A percentile compares a stretch with the other conserved stretches of the same genome.
Conservation (phyloP, 2,113 vertebrate genomes). For the Turdus rufiventris region DNA sequence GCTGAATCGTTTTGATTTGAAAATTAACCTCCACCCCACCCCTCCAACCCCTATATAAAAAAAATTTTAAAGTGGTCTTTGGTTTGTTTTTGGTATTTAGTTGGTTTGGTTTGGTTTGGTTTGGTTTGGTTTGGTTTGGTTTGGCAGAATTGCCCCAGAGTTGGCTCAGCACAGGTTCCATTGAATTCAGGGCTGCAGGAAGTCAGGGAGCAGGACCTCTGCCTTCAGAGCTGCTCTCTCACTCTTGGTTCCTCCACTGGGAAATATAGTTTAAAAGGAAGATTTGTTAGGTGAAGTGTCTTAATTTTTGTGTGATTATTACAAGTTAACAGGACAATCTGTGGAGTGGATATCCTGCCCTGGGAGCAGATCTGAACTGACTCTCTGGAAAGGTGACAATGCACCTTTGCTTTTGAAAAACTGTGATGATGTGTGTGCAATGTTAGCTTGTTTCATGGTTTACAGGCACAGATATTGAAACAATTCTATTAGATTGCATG, state of each 20-base stretch:
- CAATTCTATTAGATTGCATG: not conserved
- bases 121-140: not conserved
- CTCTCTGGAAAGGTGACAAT: not conserved
- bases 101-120: not conserved
- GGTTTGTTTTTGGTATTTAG: not conserved
- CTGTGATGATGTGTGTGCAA: not conserved
- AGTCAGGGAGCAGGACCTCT: not conserved
- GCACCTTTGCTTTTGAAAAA: not conserved
- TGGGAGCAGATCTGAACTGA: not conserved
- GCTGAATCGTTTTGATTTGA: not conserved
- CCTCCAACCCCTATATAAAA: fast-evolving
- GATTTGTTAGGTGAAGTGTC: not conserved
- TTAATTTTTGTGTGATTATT: not conserved
- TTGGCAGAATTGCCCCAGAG: not conserved
- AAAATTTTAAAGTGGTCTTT: not conserved
- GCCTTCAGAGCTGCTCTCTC: not conserved
- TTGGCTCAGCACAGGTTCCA: not conserved
- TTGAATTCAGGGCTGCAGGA: not conserved
- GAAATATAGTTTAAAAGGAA: not conserved
- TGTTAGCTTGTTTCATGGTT: not conserved
- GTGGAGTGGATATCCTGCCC: not conserved
- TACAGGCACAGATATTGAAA: not conserved
- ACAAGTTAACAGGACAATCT: not conserved
- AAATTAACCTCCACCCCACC: not conserved
- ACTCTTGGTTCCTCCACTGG: not conserved